Conservation (phyloP, 2,888 invertebrate species). For the Onchidella celtica region DNA sequence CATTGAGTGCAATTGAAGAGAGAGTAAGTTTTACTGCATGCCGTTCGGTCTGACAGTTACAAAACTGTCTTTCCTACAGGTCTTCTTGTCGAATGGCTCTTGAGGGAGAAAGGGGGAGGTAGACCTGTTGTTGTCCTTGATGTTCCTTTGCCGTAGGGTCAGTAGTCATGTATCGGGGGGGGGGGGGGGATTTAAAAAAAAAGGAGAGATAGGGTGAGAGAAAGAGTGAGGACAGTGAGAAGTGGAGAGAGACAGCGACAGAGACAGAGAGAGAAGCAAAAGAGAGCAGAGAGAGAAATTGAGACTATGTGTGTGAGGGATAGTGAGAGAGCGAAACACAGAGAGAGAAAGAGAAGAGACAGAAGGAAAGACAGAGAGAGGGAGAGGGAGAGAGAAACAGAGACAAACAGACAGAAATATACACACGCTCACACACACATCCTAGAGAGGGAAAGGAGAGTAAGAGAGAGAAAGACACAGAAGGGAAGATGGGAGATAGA, state of each 20-base stretch:
- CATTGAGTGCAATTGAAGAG: no score
- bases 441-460: no score
- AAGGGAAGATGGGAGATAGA: no score
- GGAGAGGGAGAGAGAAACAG: slow-evolving; percentile 4
- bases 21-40: no score
- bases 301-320: background rate
- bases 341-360: background rate
- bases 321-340: background rate
- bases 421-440: no score
- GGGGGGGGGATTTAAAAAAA: background rate
- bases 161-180: background rate
- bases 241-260: background rate
- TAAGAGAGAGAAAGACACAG: no score
- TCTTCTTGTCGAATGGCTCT: no score
- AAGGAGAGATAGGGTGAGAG: background rate
- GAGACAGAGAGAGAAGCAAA: background rate
- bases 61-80: no score
- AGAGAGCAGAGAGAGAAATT: background rate
- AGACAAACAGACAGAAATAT: background rate
- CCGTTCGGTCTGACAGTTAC: no score
- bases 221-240: background rate
- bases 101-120: background rate
- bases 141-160: background rate
- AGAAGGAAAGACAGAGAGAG: background rate
- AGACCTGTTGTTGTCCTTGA: background rate